Evolutionary conservation across 2,113 vertebrate genomes (phyloP).

Genomic region (Cynocephalus volans): DNA sequence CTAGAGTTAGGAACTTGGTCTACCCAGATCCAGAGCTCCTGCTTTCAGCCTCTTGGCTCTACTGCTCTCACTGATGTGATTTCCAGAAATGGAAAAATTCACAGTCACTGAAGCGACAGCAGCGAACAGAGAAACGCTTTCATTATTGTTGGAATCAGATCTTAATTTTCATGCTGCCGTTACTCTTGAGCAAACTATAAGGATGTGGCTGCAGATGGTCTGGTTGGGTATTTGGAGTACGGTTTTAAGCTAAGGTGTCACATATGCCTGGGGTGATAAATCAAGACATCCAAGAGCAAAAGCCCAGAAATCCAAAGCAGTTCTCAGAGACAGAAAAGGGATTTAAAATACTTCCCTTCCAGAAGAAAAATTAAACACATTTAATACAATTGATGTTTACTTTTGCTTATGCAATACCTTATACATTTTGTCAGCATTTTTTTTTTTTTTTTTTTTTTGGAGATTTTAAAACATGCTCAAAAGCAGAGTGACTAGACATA

Average conservation of each 20-base stretch:
- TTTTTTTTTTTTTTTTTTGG: slow-evolving; percentile 45
- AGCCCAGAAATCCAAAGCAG: not conserved
- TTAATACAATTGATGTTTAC: not conserved
- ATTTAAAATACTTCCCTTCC: not conserved
- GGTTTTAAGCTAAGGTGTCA: slow-evolving; percentile 40
- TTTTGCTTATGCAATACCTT: not conserved
- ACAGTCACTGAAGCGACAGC: slow-evolving; percentile 14
- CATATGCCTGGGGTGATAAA: not conserved
- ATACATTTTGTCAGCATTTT: not conserved
- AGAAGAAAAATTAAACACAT: not conserved
- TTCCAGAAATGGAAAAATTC: slow-evolving; percentile 76
- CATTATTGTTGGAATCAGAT: slow-evolving; percentile 41
- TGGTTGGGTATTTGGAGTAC: not conserved
- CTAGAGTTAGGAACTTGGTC: not conserved
- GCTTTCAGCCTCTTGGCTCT: slow-evolving; percentile 36
- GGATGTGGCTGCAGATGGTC: not conserved
- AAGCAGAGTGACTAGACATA: not conserved
- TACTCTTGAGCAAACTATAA: not conserved
- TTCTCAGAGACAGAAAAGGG: not conserved
- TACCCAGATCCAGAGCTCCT: not conserved
- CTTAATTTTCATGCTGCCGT: slow-evolving; percentile 45
- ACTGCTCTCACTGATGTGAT: slow-evolving; percentile 61
- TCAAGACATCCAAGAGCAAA: slow-evolving; percentile 5
- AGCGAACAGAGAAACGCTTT: slow-evolving; percentile 57
- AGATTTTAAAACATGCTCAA: slow-evolving; percentile 4